Evolutionary conservation across 2,888 invertebrate species (phyloP).

Genomic region (Fragum fragum): DNA sequence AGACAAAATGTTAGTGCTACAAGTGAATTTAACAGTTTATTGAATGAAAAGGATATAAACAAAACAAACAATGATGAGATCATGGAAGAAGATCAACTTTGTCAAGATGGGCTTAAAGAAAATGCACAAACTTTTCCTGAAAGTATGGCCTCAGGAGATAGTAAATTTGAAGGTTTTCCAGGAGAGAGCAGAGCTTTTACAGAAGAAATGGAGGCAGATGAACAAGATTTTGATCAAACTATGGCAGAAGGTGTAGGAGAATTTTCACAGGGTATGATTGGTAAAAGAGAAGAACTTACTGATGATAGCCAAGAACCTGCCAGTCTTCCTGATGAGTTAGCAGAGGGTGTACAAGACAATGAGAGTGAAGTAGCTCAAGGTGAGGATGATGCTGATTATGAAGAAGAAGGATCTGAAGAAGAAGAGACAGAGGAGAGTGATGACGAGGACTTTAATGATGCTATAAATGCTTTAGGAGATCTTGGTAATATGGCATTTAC

Average conservation of each 20-base stretch:
- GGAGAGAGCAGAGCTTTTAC: too few relatives aligned
- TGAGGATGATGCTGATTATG: constrained; percentile 88
- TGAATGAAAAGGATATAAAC: too few relatives aligned
- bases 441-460: constrained; percentile 61
- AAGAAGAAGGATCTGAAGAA: constrained; percentile 88
- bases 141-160: neutral
- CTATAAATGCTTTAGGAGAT: constrained; percentile 61
- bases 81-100: too few relatives aligned
- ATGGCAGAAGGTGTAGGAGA: constrained; percentile 37
- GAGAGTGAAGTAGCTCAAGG: constrained; percentile 54
- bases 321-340: constrained; percentile 19
- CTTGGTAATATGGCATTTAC: constrained; percentile 54
- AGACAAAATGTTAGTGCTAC: too few relatives aligned
- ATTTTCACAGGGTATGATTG: constrained; percentile 80
- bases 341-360: constrained; percentile 40
- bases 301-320: neutral
- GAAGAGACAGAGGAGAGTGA: constrained; percentile 89
- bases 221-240: too few relatives aligned
- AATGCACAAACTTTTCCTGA: neutral
- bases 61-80: too few relatives aligned
- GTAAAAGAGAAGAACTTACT: constrained; percentile 80
- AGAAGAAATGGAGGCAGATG: too few relatives aligned
- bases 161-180: too few relatives aligned
- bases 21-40: too few relatives aligned
- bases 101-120: neutral